These are phyloP conservation scores for Triplophysa tibetana DNA, from an alignment of 2,113 vertebrate genomes.

Conservation along the genomic window DNA sequence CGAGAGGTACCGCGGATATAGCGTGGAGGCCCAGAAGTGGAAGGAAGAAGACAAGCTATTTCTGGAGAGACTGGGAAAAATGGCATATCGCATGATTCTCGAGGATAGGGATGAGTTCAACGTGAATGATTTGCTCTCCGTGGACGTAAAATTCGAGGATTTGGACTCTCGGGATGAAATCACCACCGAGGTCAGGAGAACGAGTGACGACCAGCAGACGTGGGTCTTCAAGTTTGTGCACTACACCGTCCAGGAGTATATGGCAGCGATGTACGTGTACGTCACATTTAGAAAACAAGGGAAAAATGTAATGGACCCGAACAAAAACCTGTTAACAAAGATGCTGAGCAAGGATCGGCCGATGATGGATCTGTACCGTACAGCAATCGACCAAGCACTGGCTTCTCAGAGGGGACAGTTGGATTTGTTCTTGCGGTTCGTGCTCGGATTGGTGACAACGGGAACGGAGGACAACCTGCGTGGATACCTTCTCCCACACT, in stretches of 20 bases:
- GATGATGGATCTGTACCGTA: slow-evolving; percentile 56
- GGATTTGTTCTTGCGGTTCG: slow-evolving; percentile 72
- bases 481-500: slow-evolving; percentile 48
- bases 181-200: slow-evolving; percentile 61
- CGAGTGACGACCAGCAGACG: not conserved
- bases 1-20: slow-evolving; percentile 59
- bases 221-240: slow-evolving; percentile 66
- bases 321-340: not conserved
- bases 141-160: slow-evolving; percentile 51
- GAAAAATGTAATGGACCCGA: slow-evolving; percentile 48
- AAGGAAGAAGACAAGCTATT: slow-evolving; percentile 31
- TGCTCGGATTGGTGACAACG: slow-evolving; percentile 64
- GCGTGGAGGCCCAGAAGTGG: slow-evolving; percentile 59
- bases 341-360: slow-evolving; percentile 17
- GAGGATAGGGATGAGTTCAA: slow-evolving; percentile 56
- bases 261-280: slow-evolving; percentile 72
- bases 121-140: slow-evolving; percentile 57
- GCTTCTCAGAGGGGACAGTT: slow-evolving; percentile 49
- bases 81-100: slow-evolving; percentile 65
- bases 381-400: slow-evolving; percentile 49
- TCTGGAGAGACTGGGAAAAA: slow-evolving; percentile 58
- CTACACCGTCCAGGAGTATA: slow-evolving; percentile 67
- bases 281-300: slow-evolving; percentile 55
- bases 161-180: slow-evolving; percentile 61
- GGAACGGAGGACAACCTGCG: slow-evolving; percentile 57